Evolutionary conservation across 2,797 vertebrate genomes (phyloP), one percentile per base, ranked within the genome.

Genomic region (Tarsius wallacei): DNA sequence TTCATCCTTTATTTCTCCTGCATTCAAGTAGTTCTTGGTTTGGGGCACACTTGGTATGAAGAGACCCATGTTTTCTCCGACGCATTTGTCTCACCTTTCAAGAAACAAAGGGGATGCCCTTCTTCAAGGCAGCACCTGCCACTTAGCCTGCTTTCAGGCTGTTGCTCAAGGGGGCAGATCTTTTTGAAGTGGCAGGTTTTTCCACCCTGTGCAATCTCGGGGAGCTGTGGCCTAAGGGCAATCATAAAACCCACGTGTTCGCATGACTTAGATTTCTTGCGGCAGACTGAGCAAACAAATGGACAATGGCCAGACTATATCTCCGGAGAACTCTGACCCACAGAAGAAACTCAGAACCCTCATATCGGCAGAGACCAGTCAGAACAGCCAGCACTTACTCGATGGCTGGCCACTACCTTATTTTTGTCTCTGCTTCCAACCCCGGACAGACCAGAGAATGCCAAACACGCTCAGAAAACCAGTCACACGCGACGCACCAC

Each of bases 181-280:
- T 87, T 90, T 74, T 31, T 7, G 64, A 28, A 8, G 31, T 22
- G 84, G 87, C 97, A 94, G 95, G 94, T 97, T 97, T 97, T 97
- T 96, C 97, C 68, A 86, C 90, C 57, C 73, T 76, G 14, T 68
- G 86, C 81, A 96, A 89, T 95, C 82, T 64, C 51, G 49, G 26
- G n/a, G 93, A 94, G 94, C 92, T 74, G 55, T 97, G 93, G 87
- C 97, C 97, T 90, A 71, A 94, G 82, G 95, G 95, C 96, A 97
- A 70, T 88, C 80, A 15, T 91, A 95, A 97, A 98, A 78, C 96
- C 97, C 96, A 97, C 85, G n/a, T 90, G 82, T 85, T 92, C 95
- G 78, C 96, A 96, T 97, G 96, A 97, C 55, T 97, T 85, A 90
- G 78, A 93, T 94, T 93, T 96, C 92, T 97, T 77, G 61, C 90